Evolutionary conservation across 2,113 vertebrate genomes (phyloP).

Genomic region (Pterocles burchelli): DNA sequence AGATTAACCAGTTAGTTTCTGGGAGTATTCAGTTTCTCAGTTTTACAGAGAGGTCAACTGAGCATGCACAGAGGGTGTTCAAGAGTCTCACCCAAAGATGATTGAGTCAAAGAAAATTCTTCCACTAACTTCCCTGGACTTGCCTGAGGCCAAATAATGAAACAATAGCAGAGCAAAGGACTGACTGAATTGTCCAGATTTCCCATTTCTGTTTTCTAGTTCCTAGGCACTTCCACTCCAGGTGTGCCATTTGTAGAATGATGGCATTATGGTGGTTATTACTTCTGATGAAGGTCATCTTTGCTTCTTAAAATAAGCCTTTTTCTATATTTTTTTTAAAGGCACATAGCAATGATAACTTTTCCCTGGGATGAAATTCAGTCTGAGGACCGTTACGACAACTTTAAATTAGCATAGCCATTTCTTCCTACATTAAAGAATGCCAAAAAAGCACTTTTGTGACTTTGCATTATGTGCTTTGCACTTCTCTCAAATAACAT

Average conservation of each 20-base stretch:
- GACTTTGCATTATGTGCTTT: conserved; percentile 6
- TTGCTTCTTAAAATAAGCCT: not conserved
- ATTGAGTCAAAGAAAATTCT: not conserved
- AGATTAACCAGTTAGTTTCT: not conserved
- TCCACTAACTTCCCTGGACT: not conserved
- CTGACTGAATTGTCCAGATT: not conserved
- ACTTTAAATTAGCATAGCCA: not conserved
- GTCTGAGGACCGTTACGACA: not conserved
- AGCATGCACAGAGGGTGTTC: not conserved
- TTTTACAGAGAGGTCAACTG: not conserved
- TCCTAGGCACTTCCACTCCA: not conserved
- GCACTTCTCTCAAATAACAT: conserved; percentile 17
- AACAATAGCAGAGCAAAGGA: not conserved
- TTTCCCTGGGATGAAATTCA: not conserved
- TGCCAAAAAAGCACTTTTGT: conserved; percentile 50
- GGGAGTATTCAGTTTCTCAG: not conserved
- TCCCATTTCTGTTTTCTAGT: not conserved
- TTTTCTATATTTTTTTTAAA: not conserved
- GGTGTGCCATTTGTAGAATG: not conserved
- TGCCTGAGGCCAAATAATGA: not conserved
- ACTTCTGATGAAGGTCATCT: not conserved
- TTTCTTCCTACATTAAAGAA: conserved; percentile 26
- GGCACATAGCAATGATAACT: not conserved
- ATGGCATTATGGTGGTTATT: not conserved
- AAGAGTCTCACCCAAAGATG: not conserved